Evolutionary conservation across 2,888 invertebrate species (phyloP), one percentile per base, ranked within the genome.

Genomic region (Geophilus truncorum): DNA sequence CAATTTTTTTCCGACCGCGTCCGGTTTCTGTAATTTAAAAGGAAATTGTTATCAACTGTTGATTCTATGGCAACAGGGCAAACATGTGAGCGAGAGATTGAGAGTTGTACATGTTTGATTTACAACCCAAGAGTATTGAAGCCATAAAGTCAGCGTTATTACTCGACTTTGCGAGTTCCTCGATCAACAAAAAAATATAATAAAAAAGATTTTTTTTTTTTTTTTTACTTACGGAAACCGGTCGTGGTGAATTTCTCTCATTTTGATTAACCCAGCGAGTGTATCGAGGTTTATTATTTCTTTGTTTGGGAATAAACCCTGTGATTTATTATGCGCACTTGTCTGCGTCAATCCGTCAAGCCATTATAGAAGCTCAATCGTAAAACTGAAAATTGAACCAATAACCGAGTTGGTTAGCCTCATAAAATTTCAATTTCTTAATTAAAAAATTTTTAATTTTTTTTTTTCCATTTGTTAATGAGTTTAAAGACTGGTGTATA

Each of bases 11-110:
- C n/a, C 57, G 21, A 1, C 36, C n/a, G 57, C n/a, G n/a, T 15
- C 57, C n/a, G 57, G n/a, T 15, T 57, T 21, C 21, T 57, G 57
- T 62, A 62, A 62, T 62, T 62, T 23, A 62, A 62, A 62, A 21
- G 7, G 23, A 62, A 62, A 62, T 5, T 62, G 57, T 62, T 62
- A 21, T 62, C 57, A 62, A 62, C 18, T 62, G 57, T 62, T 62
- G 57, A 62, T 62, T 9, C 57, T 62, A 62, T 62, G 57, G 57
- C 57, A 62, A 62, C 57, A 62, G 57, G 57, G 57, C 57, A 62
- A 62, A 62, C 57, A 62, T 21, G 23, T 9, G 57, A 21, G 57
- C 57, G 40, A 40, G 40, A 40, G 40, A 62, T 23, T 62, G 57
- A 62, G 57, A 62, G 57, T 23, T 21, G 21, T 62, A 62, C 57